phyloP scores from a whole-genome alignment of 2,113 vertebrate species.

The Rhinoptilus africanus region DNA sequence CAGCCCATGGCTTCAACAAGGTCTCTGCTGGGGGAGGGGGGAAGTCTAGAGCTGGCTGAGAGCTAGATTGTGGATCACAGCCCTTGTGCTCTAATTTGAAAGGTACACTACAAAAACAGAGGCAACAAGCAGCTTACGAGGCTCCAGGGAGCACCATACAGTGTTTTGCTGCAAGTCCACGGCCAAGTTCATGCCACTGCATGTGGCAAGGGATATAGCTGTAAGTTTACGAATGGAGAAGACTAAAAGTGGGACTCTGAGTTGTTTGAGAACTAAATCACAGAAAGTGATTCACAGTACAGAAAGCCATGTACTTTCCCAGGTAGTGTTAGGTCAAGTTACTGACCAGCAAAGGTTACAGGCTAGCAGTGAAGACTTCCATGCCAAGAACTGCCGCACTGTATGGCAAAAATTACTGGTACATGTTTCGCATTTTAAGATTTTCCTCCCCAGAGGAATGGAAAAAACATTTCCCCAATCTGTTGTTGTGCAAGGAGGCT shows the following conservation, averaged over 20 bases:
- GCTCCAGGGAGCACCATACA: not conserved
- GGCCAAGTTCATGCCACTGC: not conserved
- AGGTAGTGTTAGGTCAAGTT: not conserved
- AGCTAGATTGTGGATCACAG: not conserved
- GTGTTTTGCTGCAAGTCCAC: not conserved
- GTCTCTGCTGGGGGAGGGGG: not conserved
- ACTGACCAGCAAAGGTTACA: not conserved
- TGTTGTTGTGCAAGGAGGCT: not conserved
- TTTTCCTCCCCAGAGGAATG: not conserved
- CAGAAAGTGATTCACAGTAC: too few species aligned
- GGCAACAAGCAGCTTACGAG: not conserved
- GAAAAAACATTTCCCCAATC: not conserved
- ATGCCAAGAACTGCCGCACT: not conserved
- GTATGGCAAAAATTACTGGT: not conserved
- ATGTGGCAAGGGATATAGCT: not conserved
- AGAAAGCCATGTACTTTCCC: not conserved
- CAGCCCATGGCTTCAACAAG: not conserved
- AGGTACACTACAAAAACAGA: not conserved
- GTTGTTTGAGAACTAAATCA: not conserved
- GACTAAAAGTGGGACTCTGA: not conserved
- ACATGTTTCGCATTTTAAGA: not conserved
- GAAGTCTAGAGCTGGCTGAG: not conserved
- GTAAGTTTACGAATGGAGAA: not conserved
- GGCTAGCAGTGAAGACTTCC: not conserved
- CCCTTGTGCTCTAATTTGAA: not conserved